Evolutionary conservation across 2,797 vertebrate genomes (phyloP).

Genomic region (Oreonectes daqikongensis): DNA sequence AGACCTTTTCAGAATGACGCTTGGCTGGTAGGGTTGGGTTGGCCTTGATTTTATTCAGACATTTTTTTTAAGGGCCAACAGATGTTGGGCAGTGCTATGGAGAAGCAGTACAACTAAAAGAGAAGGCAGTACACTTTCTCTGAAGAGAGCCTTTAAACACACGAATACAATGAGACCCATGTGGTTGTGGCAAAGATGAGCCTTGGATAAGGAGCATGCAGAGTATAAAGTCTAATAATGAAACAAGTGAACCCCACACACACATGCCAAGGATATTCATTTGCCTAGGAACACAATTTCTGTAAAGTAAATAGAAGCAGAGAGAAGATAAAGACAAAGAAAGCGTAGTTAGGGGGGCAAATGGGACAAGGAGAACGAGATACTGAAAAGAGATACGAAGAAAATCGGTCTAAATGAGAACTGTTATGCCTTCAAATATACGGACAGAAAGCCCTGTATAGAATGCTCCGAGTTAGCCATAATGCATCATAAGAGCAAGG

Average conservation of each 20-base stretch:
- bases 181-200: slow-evolving; percentile 7
- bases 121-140: slow-evolving; percentile 53
- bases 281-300: slow-evolving; percentile 26
- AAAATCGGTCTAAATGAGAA: background rate
- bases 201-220: slow-evolving; percentile 28
- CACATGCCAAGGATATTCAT: slow-evolving; percentile 42
- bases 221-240: slow-evolving; percentile 43
- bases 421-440: background rate
- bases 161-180: slow-evolving; percentile 15
- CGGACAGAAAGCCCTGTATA: background rate
- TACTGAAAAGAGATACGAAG: background rate
- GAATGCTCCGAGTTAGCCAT: background rate
- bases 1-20: slow-evolving; percentile 62
- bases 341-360: background rate
- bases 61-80: slow-evolving; percentile 48
- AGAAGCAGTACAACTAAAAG: slow-evolving; percentile 59
- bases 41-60: slow-evolving; percentile 67
- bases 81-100: slow-evolving; percentile 50
- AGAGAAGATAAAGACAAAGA: slow-evolving; percentile 9
- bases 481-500: background rate
- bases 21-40: slow-evolving; percentile 43
- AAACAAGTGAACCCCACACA: slow-evolving; percentile 35
- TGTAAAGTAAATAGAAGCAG: background rate
- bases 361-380: background rate
- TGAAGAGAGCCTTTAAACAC: slow-evolving; percentile 44